Base-by-base conservation (phyloP, 2,888 invertebrate genomes). In the Andrena bicolor region DNA sequence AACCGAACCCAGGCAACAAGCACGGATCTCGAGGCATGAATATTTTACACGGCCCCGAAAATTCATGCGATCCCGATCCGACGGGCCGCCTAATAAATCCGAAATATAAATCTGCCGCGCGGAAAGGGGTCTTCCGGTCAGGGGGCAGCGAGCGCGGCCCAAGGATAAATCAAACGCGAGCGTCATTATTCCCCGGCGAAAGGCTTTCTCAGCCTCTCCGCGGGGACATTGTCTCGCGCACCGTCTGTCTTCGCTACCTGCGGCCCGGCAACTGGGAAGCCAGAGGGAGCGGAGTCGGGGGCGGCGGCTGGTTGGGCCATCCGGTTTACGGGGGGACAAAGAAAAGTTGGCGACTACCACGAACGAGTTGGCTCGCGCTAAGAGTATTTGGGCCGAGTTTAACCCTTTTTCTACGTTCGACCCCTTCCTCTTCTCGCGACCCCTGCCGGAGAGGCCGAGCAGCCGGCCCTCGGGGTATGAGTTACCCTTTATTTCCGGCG, bases 401-500 rank as follows among this genome's bases (percentile, higher is more conserved):
- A 88, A 88, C 86, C 86, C 88, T 88, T 88, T 85, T 83, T 77
- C 77, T 66, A 30, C 65, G 69, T 75, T 70, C 85, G 79, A 83
- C 76, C 78, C 80, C 69, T 60, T 60, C 60, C 78, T 16, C 41
- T 53, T 8, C 8, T 30, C 23, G 30, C 32, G 16, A 5, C 58
- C 30, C 41, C 41, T 41, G 58, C 35, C 56, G 51, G 30, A 51
- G 51, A 73, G 76, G 10, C 77, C 72, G 79, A 73, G 72, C 80
- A 71, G 51, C 41, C 41, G 75, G 61, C 53, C 73, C 82, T 28
- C 63, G 71, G 83, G 82, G 84, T 78, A 70, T 75, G 84, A 76
- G 87, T 79, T 80, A 82, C 80, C 88, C 87, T 88, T 88, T 87
- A 88, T 88, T 88, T 86, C 80, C 87, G 69, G 64, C 69, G 83